These are phyloP conservation scores for Alligator mississippiensis DNA, from an alignment of 2,113 vertebrate species.

Conservation along the genomic window DNA sequence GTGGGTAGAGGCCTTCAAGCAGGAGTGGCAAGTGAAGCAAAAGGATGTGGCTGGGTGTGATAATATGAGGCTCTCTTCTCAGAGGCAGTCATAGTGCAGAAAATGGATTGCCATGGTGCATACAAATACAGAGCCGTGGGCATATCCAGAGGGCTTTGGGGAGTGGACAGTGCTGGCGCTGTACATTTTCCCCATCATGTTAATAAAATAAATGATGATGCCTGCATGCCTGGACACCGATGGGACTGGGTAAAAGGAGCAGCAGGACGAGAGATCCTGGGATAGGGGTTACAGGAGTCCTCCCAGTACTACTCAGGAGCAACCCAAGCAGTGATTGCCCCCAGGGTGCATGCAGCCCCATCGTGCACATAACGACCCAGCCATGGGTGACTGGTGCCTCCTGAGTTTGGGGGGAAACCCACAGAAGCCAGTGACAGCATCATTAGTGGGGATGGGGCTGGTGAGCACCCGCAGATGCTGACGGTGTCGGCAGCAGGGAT, in stretches of 20 bases:
- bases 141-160: neutral
- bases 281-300: neutral
- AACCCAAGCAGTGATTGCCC: neutral
- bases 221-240: neutral
- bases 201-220: neutral
- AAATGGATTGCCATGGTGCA: no score
- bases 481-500: neutral
- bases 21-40: neutral
- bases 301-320: neutral
- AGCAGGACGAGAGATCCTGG: neutral
- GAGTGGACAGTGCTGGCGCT: neutral
- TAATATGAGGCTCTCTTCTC: no score
- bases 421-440: no score
- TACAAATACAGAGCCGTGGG: no score
- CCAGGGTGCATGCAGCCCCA: neutral
- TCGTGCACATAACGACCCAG: neutral
- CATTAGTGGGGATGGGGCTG: no score
- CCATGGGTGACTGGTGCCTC: no score
- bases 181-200: neutral
- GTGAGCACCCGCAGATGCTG: no score
- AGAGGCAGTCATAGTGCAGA: no score
- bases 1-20: neutral
- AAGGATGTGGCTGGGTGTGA: no score
- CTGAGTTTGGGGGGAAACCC: no score
- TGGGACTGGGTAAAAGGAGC: neutral